Base-by-base conservation (phyloP, 92 coral and sea anemone species). In the Zoanthus sansibaricus region DNA sequence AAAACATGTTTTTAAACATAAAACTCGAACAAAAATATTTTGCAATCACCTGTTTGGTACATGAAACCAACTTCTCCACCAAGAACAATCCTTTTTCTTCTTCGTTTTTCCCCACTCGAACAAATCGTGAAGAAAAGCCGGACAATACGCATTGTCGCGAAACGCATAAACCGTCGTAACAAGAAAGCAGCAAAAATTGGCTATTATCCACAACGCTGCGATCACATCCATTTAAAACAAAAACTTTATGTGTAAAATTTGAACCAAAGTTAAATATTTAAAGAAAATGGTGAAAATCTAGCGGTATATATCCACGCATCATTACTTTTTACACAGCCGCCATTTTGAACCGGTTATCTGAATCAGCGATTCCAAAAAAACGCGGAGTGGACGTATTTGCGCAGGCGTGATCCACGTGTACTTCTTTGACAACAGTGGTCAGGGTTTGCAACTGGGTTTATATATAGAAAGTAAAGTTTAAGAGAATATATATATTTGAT, bases 381-480 rank as follows among this genome's bases (percentile, higher is more conserved):
- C 87, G 93, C 91, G 62, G 91, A 67, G 48, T 55, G 21, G 2
- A n/a, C 42, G 88, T 51, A 73, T 69, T 64, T 87, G 87, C 98
- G 93, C 99, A 96, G 92, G 98, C 96, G 96, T 94, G 90, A 83
- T 93, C 98, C 96, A 96, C 98, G 98, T 94, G 97, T 90, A 92
- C 95, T 72, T 83, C 77, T 61, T 52, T 66, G 83, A 88, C 78
- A 89, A 87, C 33, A 79, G 92, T 9, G 45, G 30, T 61, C 14
- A 10, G 66, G 1, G 69, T 25, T 25, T 44, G 6, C 47, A n/a
- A 6, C 54, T 18, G 44, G 44, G 6, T 8, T 32, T 15, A 69
- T 31, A 31, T 14, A 9, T 31, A 51, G 66, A 48, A 21, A 49
- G 32, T 12, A 49, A 76, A 49, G 51, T 51, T 74, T 37, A 49